Conservation (phyloP, 2,888 invertebrate genomes). For the Cosmorhoe ocellata region DNA sequence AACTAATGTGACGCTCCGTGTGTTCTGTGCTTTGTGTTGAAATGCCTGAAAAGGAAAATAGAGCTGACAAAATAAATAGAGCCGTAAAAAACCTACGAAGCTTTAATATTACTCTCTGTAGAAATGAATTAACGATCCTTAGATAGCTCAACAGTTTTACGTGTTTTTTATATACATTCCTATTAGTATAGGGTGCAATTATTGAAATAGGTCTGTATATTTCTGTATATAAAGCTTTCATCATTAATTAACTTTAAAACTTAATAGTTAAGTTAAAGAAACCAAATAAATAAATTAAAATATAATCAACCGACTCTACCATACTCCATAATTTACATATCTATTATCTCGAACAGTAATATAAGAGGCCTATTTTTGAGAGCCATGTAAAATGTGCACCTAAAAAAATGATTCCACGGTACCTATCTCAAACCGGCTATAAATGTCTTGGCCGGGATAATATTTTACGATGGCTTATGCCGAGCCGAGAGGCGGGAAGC, state of each 20-base stretch:
- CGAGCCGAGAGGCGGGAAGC: slow-evolving; percentile 61
- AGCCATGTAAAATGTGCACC: slow-evolving; percentile 32
- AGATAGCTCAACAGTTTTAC: too few relatives aligned
- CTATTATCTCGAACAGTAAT: slow-evolving; percentile 18
- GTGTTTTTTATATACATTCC: too few relatives aligned
- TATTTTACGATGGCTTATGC: slow-evolving; percentile 75
- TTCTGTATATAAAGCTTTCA: too few relatives aligned
- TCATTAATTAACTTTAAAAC: too few relatives aligned
- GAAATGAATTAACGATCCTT: too few relatives aligned
- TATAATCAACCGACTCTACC: slow-evolving; percentile 14
- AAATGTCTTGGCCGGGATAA: slow-evolving; percentile 78
- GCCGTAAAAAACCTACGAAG: too few relatives aligned
- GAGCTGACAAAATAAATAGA: not conserved
- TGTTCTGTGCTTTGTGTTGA: slow-evolving; percentile 1
- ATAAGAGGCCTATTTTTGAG: slow-evolving; percentile 18
- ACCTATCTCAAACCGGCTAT: slow-evolving; percentile 71
- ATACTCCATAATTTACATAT: slow-evolving; percentile 24
- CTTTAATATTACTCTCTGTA: too few relatives aligned
- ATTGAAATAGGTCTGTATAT: too few relatives aligned
- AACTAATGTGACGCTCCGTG: slow-evolving; percentile 35
- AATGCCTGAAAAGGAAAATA: not conserved
- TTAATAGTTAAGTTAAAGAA: not conserved
- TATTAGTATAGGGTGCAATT: too few relatives aligned
- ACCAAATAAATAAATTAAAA: slow-evolving; percentile 11
- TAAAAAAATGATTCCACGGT: slow-evolving; percentile 65